These are phyloP conservation scores for Cebus imitator DNA, from an alignment of 2,113 vertebrate genomes.

Conservation along the genomic window DNA sequence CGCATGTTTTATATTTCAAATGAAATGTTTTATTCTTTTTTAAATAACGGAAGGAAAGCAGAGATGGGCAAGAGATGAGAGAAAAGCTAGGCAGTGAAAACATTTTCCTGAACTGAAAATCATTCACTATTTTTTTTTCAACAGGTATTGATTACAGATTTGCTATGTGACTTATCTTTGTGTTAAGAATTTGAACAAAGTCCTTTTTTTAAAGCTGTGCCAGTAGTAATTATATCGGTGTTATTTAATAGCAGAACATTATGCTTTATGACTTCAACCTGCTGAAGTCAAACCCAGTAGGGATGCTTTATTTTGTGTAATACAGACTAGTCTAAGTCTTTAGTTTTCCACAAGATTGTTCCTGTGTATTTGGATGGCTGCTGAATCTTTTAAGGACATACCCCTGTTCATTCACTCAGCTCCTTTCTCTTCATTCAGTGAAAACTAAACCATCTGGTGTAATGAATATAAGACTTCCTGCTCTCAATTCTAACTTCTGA, in stretches of 20 bases:
- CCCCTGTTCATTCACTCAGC: not conserved
- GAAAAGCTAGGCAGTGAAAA: not conserved
- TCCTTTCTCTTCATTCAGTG: slow-evolving; percentile 56
- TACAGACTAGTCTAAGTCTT: slow-evolving; percentile 48
- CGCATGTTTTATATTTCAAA: slow-evolving; percentile 34
- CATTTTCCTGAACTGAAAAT: slow-evolving; percentile 21
- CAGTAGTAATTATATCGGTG: slow-evolving; percentile 10
- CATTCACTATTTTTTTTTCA: slow-evolving; percentile 26
- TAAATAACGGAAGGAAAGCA: slow-evolving; percentile 3
- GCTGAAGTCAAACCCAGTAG: slow-evolving; percentile 50
- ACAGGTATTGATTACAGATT: slow-evolving; percentile 13
- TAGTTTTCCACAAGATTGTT: not conserved
- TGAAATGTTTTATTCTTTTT: slow-evolving; percentile 13
- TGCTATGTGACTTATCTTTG: not conserved
- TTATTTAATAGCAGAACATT: slow-evolving; percentile 37
- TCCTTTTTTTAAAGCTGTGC: slow-evolving; percentile 24
- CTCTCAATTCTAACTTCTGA: slow-evolving; percentile 51
- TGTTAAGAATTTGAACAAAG: slow-evolving; percentile 35
- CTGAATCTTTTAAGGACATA: not conserved
- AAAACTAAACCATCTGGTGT: slow-evolving; percentile 77
- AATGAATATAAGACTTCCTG: slow-evolving; percentile 49
- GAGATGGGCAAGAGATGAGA: not conserved
- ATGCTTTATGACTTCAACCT: slow-evolving; percentile 47
- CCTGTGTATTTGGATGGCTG: not conserved
- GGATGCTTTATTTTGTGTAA: slow-evolving; percentile 38